Conservation (phyloP, 2,888 invertebrate species). For the Gandaritis pyraliata region DNA sequence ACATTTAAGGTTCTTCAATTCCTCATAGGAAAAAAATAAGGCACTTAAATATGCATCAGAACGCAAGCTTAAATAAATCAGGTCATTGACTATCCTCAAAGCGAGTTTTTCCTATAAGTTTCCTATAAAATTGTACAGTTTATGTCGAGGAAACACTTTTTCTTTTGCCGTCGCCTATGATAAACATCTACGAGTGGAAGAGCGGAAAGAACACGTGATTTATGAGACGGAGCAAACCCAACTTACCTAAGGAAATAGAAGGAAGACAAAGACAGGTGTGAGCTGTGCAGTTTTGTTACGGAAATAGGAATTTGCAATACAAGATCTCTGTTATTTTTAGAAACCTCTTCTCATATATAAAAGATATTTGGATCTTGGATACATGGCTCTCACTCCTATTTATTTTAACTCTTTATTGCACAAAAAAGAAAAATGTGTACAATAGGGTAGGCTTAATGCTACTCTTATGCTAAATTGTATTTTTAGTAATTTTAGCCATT, state of each 20-base stretch:
- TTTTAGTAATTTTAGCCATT: too few species aligned
- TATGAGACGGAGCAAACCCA: slow-evolving; percentile 40
- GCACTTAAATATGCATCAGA: not conserved
- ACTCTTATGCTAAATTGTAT: too few species aligned
- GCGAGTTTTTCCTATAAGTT: slow-evolving; percentile 3
- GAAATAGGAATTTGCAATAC: slow-evolving; percentile 20
- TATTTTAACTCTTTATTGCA: too few species aligned
- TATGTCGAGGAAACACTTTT: slow-evolving; percentile 37
- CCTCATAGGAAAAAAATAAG: not conserved
- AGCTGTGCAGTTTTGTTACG: slow-evolving; percentile 5
- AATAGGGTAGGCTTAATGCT: too few species aligned
- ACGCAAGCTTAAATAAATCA: not conserved
- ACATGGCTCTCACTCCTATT: too few species aligned
- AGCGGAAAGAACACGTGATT: slow-evolving; percentile 43
- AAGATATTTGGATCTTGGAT: too few species aligned
- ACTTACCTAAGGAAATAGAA: slow-evolving; percentile 32
- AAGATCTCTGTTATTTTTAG: slow-evolving; percentile 7
- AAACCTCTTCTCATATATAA: too few species aligned
- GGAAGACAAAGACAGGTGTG: slow-evolving; percentile 31
- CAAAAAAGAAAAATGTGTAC: too few species aligned
- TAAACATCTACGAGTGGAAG: slow-evolving; percentile 36
- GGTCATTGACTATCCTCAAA: slow-evolving; percentile 4
- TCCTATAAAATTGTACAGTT: slow-evolving; percentile 19
- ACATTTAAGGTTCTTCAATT: too few species aligned
- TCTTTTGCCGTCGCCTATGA: slow-evolving; percentile 34